Evolutionary conservation across 2,113 vertebrate genomes (phyloP).

Genomic region (Gymnogyps californianus): DNA sequence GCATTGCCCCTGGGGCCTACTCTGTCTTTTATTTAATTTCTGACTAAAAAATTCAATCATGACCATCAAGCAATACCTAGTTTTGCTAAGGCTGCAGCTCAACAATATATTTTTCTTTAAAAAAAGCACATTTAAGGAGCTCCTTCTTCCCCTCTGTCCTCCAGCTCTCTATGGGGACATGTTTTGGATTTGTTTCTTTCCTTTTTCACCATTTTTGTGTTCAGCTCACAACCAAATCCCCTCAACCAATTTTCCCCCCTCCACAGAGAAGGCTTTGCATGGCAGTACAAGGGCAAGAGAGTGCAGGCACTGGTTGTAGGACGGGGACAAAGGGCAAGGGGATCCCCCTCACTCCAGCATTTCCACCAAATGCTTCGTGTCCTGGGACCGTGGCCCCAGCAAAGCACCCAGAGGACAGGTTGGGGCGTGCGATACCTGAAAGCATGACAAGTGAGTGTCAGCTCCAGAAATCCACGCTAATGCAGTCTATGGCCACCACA

Average conservation of each 20-base stretch:
- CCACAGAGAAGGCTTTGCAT: background rate
- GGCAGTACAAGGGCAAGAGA: background rate
- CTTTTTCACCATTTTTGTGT: background rate
- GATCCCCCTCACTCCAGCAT: background rate
- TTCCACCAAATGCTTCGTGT: accelerated
- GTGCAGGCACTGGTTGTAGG: too few relatives aligned
- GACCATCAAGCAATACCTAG: background rate
- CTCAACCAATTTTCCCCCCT: background rate
- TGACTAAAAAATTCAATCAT: background rate
- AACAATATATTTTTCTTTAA: background rate
- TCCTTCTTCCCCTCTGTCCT: background rate
- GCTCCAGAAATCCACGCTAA: background rate
- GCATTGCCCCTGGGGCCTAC: background rate
- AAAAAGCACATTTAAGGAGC: background rate
- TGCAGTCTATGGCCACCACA: background rate
- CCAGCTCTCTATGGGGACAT: background rate
- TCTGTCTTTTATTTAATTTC: constrained; percentile 32
- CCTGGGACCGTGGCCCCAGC: background rate
- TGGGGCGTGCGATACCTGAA: accelerated
- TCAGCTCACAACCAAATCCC: background rate
- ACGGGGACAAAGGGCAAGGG: background rate
- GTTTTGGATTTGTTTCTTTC: background rate
- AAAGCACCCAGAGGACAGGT: background rate
- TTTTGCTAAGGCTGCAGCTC: background rate
- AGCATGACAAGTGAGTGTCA: background rate